Base-by-base conservation (phyloP, 2,888 invertebrate species). In the Cephus nigrinus region DNA sequence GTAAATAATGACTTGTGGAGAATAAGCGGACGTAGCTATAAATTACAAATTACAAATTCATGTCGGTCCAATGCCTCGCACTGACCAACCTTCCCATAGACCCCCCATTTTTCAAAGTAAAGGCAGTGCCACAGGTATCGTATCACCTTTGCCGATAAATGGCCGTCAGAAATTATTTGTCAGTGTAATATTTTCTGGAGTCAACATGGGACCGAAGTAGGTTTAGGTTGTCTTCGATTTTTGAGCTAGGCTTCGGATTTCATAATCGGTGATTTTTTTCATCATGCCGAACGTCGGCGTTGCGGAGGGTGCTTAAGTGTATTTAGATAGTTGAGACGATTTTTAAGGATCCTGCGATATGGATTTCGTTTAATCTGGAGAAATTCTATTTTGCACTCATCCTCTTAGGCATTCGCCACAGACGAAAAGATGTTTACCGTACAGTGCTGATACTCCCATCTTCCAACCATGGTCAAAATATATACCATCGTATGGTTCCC, bases 1-100 rank as follows among this genome's bases (percentile, higher is more conserved):
- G 81, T 79, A 85, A 85, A 80, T 84, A 83, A 86, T 84, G 83
- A 78, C 75, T 76, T 78, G 79, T 80, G 82, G 86, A 82, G 84
- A 84, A 82, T 81, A 82, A 76, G 78, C 77, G 80, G 84, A 86
- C 84, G 82, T 74, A 71, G 84, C 84, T 78, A 86, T 86, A 86
- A 86, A 81, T 86, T 84, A 86, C 81, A 83, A 86, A 86, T 86
- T 84, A 86, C 85, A 86, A 84, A 86, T 86, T 86, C 87, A 87
- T 86, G 84, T 71, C 15, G 71, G 71, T 33, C 71, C 71, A 32
- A 71, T 32, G 31, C 71, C 71, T 71, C 71, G 55, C 55, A 31
- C 71, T 71, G 71, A 32, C 71, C 71, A 71, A 71, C 71, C 71
- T 71, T 71, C 71, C 75, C 68, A 69, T 76, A 80, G 85, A 84